Base-by-base conservation (phyloP, 2,797 vertebrate genomes). In the Myripristis murdjan region DNA sequence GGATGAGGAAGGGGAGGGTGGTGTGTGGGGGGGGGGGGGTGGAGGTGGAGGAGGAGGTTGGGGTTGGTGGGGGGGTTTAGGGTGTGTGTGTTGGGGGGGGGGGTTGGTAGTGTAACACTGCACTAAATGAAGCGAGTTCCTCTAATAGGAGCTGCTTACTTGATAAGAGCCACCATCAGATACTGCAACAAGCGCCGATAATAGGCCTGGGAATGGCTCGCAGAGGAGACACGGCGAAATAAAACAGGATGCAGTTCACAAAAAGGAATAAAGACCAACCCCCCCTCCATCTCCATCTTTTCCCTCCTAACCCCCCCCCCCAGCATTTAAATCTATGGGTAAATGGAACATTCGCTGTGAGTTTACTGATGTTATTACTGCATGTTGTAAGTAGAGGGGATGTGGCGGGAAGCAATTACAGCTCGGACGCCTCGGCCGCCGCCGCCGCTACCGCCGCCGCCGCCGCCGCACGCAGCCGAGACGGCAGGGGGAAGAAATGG, bases 101-200 rank as follows among this genome's bases (percentile, higher is more conserved):
- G 57, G 65, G 1, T 33, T 37, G 1, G 18, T 11, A 83, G 74
- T 59, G 67, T 75, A 77, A 82, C 81, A 68, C 57, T 51, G 73
- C 78, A 81, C 73, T 87, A 88, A 87, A 90, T 89, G 84, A 83
- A 88, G 88, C 73, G 67, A 66, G 73, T 76, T 60, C 76, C 58
- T 79, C 71, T 80, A 76, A 82, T 71, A 70, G 64, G 57, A 79
- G 83, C 77, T 81, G 87, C 82, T 88, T 78, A 91, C 82, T 83
- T 87, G 83, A 20, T 54, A 1, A 20, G 12, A 77, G n/a, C n/a
- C n/a, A n/a, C 78, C 54, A 82, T 83, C 79, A 77, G 58, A 35
- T 14, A 26, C 74, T 15, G 63, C 81, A 73, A 68, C 80, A 73
- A 60, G 73, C 73, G 0, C 55, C 48, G 2, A 78, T 88, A 79